Evolutionary conservation across 2,797 vertebrate species (phyloP), one percentile per base, ranked within the genome.

Genomic region (Myotis vivesi): DNA sequence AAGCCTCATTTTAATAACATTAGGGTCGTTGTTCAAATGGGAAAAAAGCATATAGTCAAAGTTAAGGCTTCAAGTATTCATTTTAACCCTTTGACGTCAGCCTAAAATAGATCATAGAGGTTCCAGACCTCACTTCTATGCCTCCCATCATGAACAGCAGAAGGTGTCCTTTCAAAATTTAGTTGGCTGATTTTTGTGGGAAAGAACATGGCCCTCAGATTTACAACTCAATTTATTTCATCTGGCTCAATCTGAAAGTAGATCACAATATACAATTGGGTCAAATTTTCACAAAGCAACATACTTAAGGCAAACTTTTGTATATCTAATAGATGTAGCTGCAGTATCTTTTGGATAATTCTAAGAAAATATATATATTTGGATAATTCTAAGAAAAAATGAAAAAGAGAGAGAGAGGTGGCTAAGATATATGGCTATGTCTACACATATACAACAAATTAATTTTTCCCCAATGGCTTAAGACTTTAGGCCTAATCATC

Each of bases 1-100:
- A 98, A 98, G 89, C 33, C 57, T 92, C 84, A 80, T 96, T 97
- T 98, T 97, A 98, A 98, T 98, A 97, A 94, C 87, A 92, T 95
- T 98, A 96, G 94, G 84, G 85, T 96, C 98, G 59, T 96, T 94
- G 95, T 97, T 97, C 86, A 87, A 97, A 96, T 64, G 96, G 79
- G 89, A 44, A 96, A 96, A 94, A 49, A 96, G 94, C 95, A 95
- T 53, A 66, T 13, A 87, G 15, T 69, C 66, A 91, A 55, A 92
- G 68, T 73, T 94, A 95, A 93, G 51, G 23, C 90, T 76, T 96
- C 28, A 38, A 71, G 71, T 95, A 94, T 91, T 80, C 64, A 94
- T 95, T 57, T 97, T 97, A 98, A 96, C 91, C 53, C 79, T 97
- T 97, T 92, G 53, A 73, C 94, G 44, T 87, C 76, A 84, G 71